Percentiles rank a stretch among this genome's conserved stretches.
Evolutionary conservation across 2,888 invertebrate genomes (phyloP).

Genomic region (Xanthia icteritia): DNA sequence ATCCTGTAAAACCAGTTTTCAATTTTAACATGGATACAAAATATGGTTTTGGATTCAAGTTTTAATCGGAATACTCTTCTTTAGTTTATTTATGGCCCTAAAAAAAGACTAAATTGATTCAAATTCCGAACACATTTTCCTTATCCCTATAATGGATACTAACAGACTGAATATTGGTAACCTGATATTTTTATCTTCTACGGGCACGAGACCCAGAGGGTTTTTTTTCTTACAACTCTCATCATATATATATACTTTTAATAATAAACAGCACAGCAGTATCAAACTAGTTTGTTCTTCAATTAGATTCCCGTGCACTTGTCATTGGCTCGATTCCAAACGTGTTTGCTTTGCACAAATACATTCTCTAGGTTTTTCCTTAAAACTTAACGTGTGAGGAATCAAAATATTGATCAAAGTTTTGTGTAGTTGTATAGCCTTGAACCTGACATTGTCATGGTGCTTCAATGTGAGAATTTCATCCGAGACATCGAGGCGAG

Average conservation of each 20-base stretch:
- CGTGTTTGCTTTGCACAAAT: constrained; percentile 53
- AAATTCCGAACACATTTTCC: constrained; percentile 7
- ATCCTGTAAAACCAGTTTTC: constrained; percentile 5
- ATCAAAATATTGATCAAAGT: constrained; percentile 27
- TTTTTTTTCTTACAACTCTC: neutral
- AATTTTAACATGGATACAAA: neutral
- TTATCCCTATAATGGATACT: neutral
- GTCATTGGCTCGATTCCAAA: constrained; percentile 50
- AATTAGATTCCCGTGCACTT: constrained; percentile 7
- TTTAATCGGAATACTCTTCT: neutral
- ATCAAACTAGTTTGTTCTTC: constrained; percentile 27
- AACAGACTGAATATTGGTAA: neutral
- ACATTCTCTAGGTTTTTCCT: constrained; percentile 51
- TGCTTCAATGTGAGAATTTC: neutral
- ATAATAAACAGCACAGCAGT: neutral
- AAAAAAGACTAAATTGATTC: constrained; percentile 1
- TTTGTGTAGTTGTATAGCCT: constrained; percentile 2
- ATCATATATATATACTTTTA: neutral
- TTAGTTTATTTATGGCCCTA: neutral
- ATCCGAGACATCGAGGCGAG: neutral
- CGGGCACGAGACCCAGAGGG: no score
- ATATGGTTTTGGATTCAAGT: neutral
- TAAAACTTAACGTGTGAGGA: constrained; percentile 24
- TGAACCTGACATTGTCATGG: constrained; percentile 7
- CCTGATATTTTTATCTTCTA: neutral